Evolutionary conservation across 2,113 vertebrate species (phyloP).

Genomic region (Xenus cinereus): DNA sequence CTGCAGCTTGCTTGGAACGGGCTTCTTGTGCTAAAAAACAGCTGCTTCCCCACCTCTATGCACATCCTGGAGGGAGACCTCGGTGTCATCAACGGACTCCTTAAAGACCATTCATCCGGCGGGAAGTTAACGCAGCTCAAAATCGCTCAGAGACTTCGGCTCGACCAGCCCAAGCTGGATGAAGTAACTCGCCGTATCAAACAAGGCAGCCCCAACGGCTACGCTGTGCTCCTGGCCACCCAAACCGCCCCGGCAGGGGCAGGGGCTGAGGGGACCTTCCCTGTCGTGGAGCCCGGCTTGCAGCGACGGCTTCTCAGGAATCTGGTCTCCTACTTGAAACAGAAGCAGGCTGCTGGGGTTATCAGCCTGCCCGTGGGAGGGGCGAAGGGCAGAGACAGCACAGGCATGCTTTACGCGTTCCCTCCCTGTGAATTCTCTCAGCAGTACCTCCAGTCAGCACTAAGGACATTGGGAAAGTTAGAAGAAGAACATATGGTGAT

Average conservation of each 20-base stretch:
- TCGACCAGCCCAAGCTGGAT: slow-evolving; percentile 95
- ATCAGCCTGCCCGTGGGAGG: slow-evolving; percentile 92
- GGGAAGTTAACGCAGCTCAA: slow-evolving; percentile 89
- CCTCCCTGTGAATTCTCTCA: slow-evolving; percentile 95
- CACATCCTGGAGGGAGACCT: slow-evolving; percentile 92
- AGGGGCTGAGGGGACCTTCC: slow-evolving; percentile 71
- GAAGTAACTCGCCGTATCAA: slow-evolving; percentile 93
- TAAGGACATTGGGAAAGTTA: slow-evolving; percentile 89
- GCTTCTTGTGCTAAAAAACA: slow-evolving; percentile 95
- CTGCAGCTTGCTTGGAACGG: slow-evolving; percentile 92
- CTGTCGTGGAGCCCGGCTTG: slow-evolving; percentile 85
- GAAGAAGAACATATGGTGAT: slow-evolving; percentile 98
- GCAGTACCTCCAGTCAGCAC: slow-evolving; percentile 93
- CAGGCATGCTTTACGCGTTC: slow-evolving; percentile 97
- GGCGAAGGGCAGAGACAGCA: slow-evolving; percentile 84
- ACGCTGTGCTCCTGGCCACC: slow-evolving; percentile 90
- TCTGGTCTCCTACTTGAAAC: slow-evolving; percentile 97
- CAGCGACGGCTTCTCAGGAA: slow-evolving; percentile 95
- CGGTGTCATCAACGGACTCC: slow-evolving; percentile 82
- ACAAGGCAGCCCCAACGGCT: slow-evolving; percentile 89
- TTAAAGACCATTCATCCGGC: slow-evolving; percentile 82
- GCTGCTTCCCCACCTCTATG: slow-evolving; percentile 95
- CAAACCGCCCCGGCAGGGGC: slow-evolving; percentile 80
- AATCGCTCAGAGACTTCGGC: slow-evolving; percentile 94
- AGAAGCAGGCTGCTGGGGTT: slow-evolving; percentile 97